Conservation (phyloP, 2,797 vertebrate species). For the Aulostomus chinensis region DNA sequence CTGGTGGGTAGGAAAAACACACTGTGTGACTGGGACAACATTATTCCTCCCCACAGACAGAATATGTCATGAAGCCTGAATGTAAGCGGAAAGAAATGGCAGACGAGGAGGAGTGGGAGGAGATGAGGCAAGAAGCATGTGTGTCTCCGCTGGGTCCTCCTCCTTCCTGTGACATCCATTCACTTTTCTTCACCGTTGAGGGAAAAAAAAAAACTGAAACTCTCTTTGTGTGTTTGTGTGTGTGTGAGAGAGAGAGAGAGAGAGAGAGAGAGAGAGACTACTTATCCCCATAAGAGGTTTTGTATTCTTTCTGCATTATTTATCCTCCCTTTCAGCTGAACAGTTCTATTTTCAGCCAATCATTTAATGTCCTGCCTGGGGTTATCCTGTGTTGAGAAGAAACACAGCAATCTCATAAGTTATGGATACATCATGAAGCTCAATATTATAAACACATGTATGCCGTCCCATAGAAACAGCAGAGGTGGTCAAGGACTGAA, state of each 20-base stretch:
- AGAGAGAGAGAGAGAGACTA: too few species aligned
- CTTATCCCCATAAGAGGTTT: conserved; percentile 72
- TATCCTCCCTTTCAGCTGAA: conserved; percentile 70
- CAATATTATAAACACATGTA: conserved; percentile 40
- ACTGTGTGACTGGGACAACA: conserved; percentile 65
- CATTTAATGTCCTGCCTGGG: conserved; percentile 58
- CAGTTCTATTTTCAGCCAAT: conserved; percentile 71
- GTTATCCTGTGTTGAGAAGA: conserved; percentile 51
- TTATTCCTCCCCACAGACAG: conserved; percentile 64
- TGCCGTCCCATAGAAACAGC: conserved; percentile 22
- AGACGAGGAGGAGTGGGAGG: conserved; percentile 66
- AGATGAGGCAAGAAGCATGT: conserved; percentile 73
- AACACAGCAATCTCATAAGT: conserved; percentile 44
- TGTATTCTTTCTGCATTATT: conserved; percentile 76
- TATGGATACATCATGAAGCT: conserved; percentile 39
- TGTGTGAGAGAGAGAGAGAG: conserved; percentile 41
- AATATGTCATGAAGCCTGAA: conserved; percentile 72
- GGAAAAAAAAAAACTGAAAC: neutral
- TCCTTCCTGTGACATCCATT: conserved; percentile 77
- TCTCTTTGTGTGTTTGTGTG: conserved; percentile 24
- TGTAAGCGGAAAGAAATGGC: conserved; percentile 57
- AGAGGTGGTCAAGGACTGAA: conserved; percentile 29
- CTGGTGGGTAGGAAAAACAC: conserved; percentile 72
- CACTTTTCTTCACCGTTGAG: conserved; percentile 67
- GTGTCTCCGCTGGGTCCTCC: conserved; percentile 71